Evolutionary conservation across 2,888 invertebrate genomes (phyloP).

Genomic region (Eupithecia subfuscata): DNA sequence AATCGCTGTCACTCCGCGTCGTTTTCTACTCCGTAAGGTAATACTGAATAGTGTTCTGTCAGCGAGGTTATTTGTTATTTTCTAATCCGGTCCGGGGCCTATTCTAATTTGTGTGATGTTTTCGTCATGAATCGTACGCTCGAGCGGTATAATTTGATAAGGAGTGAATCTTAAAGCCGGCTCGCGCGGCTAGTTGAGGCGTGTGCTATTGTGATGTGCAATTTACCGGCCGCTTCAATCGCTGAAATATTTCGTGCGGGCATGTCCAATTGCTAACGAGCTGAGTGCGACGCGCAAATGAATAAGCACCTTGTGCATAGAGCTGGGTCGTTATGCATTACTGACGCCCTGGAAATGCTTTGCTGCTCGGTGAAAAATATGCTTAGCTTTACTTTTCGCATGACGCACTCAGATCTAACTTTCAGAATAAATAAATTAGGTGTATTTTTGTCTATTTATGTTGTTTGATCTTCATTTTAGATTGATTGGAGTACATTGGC

Average conservation of each 20-base stretch:
- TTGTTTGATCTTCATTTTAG: background rate
- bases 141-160: slow-evolving; percentile 73
- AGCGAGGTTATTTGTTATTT: slow-evolving; percentile 64
- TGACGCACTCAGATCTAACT: background rate
- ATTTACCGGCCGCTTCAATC: slow-evolving; percentile 83
- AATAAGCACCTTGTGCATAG: slow-evolving; percentile 79
- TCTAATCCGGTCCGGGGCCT: slow-evolving; percentile 60
- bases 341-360: slow-evolving; percentile 44
- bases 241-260: slow-evolving; percentile 83
- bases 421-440: background rate
- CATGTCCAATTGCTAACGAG: slow-evolving; percentile 84
- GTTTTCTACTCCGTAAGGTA: slow-evolving; percentile 72
- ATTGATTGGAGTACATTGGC: background rate
- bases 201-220: slow-evolving; percentile 78
- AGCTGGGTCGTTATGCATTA: slow-evolving; percentile 61
- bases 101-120: slow-evolving; percentile 50
- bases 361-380: slow-evolving; percentile 27
- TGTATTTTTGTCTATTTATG: background rate
- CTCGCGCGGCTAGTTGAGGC: slow-evolving; percentile 70
- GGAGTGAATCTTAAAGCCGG: slow-evolving; percentile 78
- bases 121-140: slow-evolving; percentile 31
- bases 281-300: slow-evolving; percentile 81
- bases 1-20: slow-evolving; percentile 76
- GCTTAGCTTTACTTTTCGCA: background rate
- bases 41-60: slow-evolving; percentile 70